A percentile compares a stretch with the other conserved stretches of the same genome.
These are phyloP conservation scores for Eulacestoma nigropectus DNA, from an alignment of 2,113 vertebrate species.

Conservation along the genomic window DNA sequence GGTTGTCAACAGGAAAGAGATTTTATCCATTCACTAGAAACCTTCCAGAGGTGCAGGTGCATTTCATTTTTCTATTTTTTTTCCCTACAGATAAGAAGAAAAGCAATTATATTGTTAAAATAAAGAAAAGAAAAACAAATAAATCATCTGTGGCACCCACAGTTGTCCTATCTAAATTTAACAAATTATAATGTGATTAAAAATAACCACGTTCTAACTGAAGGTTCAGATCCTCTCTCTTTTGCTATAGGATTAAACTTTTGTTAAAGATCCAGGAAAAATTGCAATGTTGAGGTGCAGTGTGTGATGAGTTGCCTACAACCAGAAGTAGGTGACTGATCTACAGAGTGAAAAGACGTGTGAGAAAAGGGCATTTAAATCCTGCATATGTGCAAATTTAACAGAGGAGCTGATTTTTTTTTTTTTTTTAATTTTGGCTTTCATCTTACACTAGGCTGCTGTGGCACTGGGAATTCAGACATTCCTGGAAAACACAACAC, in stretches of 20 bases:
- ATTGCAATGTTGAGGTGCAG: not conserved
- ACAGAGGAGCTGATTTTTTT: rapidly evolving
- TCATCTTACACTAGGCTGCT: not conserved
- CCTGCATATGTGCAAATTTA: not conserved
- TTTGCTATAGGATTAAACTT: not conserved
- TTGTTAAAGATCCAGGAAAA: not conserved
- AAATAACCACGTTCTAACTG: not conserved
- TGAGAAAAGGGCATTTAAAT: not conserved
- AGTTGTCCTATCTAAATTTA: not conserved
- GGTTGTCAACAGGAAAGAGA: not conserved
- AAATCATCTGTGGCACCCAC: rapidly evolving
- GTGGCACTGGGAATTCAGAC: not conserved
- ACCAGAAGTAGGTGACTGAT: not conserved
- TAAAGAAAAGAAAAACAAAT: not conserved
- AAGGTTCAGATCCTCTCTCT: not conserved
- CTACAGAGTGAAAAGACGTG: not conserved
- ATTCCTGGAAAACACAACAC: not conserved
- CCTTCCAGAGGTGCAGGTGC: rapidly evolving
- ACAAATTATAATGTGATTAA: not conserved
- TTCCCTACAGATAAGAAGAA: not conserved
- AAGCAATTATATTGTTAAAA: not conserved
- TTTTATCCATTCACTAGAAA: not conserved
- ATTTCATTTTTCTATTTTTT: rapidly evolving
- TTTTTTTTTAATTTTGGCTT: not conserved
- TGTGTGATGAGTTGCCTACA: not conserved